Percentiles rank a stretch among this genome's conserved stretches.
Conservation (phyloP, 2,113 vertebrate species). For the Chrysemys picta region DNA sequence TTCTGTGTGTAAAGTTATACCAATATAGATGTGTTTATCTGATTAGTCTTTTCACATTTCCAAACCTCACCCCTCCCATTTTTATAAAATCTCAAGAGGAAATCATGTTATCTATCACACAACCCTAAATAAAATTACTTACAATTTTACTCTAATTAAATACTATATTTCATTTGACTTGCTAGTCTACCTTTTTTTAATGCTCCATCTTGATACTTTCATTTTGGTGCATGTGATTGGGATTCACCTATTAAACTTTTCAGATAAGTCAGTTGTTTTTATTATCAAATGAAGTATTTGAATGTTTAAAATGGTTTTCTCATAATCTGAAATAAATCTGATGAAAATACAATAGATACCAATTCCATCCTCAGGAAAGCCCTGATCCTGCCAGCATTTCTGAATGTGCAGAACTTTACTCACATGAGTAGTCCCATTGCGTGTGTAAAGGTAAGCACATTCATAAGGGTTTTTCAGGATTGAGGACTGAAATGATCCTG, state of each 20-base stretch:
- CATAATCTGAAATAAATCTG: not conserved
- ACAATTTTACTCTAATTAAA: not conserved
- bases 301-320: not conserved
- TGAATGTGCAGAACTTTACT: not conserved
- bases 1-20: slow-evolving; percentile 16
- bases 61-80: slow-evolving; percentile 25
- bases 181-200: slow-evolving; percentile 13
- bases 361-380: not conserved
- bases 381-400: not conserved
- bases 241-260: not conserved
- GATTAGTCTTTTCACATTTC: slow-evolving; percentile 13
- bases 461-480: not conserved
- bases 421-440: not conserved
- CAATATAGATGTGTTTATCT: slow-evolving; percentile 28
- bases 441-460: not conserved
- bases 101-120: not conserved
- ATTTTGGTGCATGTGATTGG: not conserved
- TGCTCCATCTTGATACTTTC: not conserved
- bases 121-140: not conserved
- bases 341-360: not conserved
- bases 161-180: not conserved
- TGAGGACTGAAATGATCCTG: not conserved
- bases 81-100: not conserved
- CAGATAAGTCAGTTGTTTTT: not conserved
- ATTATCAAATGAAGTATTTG: not conserved